These are phyloP conservation scores for Eutolmus rufibarbis DNA, from an alignment of 2,888 invertebrate species.

Conservation along the genomic window DNA sequence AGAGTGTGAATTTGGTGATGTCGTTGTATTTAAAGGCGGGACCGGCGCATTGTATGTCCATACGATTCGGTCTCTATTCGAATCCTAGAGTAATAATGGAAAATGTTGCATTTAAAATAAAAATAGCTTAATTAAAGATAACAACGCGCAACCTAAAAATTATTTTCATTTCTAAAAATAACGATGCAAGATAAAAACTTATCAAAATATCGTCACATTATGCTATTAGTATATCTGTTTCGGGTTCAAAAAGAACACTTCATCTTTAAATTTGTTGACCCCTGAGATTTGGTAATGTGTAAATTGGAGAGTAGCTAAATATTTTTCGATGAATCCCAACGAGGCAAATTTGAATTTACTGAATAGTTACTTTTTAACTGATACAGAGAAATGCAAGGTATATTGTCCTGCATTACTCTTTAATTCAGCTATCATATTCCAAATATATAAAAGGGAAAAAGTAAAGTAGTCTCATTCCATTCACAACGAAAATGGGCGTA, in stretches of 20 bases:
- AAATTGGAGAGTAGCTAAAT: neutral
- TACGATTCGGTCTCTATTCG: slow-evolving; percentile 72
- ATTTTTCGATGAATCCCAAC: neutral
- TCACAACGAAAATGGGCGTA: neutral
- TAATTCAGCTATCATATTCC: neutral
- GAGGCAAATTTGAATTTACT: neutral
- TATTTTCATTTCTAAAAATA: no score
- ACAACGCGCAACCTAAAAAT: no score
- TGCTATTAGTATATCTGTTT: no score
- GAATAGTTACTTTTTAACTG: neutral
- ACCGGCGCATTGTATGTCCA: slow-evolving; percentile 92
- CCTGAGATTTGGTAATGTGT: neutral
- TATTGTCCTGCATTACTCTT: neutral
- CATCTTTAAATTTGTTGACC: neutral
- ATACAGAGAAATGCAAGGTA: neutral
- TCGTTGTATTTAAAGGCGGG: slow-evolving; percentile 63
- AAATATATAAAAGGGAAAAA: neutral
- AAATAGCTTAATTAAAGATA: neutral
- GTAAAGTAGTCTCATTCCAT: no score
- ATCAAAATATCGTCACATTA: no score
- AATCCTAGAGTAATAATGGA: slow-evolving; percentile 53
- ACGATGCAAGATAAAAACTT: no score
- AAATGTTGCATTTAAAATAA: neutral
- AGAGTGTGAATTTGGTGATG: slow-evolving; percentile 60
- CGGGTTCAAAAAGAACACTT: neutral